Base-by-base conservation (phyloP, 2,888 invertebrate species). In the Harpalus rufipes region DNA sequence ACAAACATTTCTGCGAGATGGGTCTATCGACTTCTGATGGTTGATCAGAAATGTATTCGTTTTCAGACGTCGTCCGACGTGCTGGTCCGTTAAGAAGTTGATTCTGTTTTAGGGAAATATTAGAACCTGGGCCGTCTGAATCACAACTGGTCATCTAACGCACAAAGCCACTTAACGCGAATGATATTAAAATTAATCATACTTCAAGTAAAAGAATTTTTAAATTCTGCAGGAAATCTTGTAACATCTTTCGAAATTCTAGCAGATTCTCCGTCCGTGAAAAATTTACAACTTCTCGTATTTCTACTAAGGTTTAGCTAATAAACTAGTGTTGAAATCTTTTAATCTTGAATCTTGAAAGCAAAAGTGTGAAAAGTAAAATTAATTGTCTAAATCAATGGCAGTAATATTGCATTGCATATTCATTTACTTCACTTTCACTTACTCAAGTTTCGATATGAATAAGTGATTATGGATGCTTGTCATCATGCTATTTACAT, bases 301-400 rank as follows among this genome's bases (percentile, higher is more conserved):
- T 74, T 74, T 74, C 72, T 44, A 44, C 68, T 39, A 68, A 18
- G 72, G 18, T 74, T 18, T 25, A 21, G 44, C 44, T 74, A 51
- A 51, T 41, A 41, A 44, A 25, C 25, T 8, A 18, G 44, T 74
- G n/a, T 74, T 41, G 41, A 41, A 68, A 44, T 51, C 10, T 51
- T 51, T 51, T 51, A 51, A 51, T 51, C 44, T 51, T 68, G n/a
- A 39, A 68, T 68, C 68, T 68, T 74, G 72, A 74, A 74, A 74
- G 44, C 72, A 74, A 74, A 44, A 74, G 72, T 74, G 72, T 74
- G 72, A 74, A 74, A 74, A 74, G 72, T 74, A 74, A 74, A 44
- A 74, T 44, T 41, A 74, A 74, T 74, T 74, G 72, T 74, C 72
- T 74, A 74, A 74, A 39, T 44, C 72, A 74, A 74, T 74, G 68